phyloP scores from a whole-genome alignment of 2,888 invertebrate species.

The Agrilus biguttatus region DNA sequence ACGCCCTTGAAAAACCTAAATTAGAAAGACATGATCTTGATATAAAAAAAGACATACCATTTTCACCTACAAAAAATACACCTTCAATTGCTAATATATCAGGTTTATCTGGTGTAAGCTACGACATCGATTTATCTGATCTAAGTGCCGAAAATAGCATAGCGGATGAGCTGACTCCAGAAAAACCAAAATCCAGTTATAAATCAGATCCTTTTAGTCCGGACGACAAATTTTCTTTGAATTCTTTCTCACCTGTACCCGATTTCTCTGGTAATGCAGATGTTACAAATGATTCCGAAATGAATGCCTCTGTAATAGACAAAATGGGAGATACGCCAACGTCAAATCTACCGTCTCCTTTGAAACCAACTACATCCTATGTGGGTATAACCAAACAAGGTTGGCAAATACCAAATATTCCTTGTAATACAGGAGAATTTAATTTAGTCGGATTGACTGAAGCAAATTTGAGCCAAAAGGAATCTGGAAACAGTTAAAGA shows the following conservation, averaged over 20 bases:
- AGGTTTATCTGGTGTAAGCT: conserved; percentile 55
- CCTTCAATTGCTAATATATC: conserved; percentile 16
- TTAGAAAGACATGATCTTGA: too few relatives aligned
- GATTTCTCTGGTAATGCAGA: background rate
- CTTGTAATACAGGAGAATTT: conserved; percentile 47
- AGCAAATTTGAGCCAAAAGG: background rate
- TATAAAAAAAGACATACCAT: too few relatives aligned
- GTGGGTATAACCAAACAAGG: conserved; percentile 45
- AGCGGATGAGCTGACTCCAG: conserved; percentile 38
- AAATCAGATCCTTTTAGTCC: conserved; percentile 42
- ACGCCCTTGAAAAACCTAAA: too few relatives aligned
- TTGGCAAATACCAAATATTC: conserved; percentile 48
- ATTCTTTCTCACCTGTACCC: too few relatives aligned
- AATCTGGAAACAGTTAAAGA: background rate
- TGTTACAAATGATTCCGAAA: background rate
- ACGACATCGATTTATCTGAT: conserved; percentile 64
- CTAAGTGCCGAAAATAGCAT: conserved; percentile 57
- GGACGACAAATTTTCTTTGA: conserved; percentile 20
- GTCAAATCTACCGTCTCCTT: conserved; percentile 22
- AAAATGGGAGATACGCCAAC: conserved; percentile 16
- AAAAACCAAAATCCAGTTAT: conserved; percentile 22
- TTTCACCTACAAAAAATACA: too few relatives aligned
- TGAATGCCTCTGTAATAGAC: conserved; percentile 16
- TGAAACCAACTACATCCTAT: conserved; percentile 31
- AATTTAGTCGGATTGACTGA: conserved; percentile 15